These are phyloP conservation scores for Stigmatopora nigra DNA, from an alignment of 2,113 vertebrate species.

Conservation along the genomic window DNA sequence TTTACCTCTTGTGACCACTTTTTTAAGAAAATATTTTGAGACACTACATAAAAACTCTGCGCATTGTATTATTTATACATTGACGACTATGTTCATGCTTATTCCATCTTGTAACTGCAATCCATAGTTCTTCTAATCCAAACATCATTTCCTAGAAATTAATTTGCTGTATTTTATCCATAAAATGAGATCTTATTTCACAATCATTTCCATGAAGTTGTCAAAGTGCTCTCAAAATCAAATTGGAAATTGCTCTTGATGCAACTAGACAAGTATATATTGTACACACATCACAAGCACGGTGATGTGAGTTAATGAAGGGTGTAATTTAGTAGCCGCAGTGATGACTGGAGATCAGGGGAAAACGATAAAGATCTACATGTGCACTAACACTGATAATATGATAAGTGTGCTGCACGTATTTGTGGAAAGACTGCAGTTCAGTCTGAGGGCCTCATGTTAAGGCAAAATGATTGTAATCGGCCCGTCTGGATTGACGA, in stretches of 20 bases:
- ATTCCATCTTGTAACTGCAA: too few species aligned
- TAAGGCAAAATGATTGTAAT: constrained; percentile 17
- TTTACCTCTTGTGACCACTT: too few species aligned
- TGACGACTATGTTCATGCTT: too few species aligned
- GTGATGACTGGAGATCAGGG: constrained; percentile 60
- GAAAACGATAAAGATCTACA: constrained; percentile 64
- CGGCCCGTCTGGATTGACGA: neutral
- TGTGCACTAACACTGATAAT: constrained; percentile 62
- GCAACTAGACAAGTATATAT: neutral
- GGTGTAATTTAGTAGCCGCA: constrained; percentile 67
- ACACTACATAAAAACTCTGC: too few species aligned
- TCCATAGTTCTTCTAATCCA: too few species aligned
- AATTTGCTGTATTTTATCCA: too few species aligned
- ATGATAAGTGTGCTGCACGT: constrained; percentile 48
- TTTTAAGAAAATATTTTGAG: too few species aligned
- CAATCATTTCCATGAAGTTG: neutral
- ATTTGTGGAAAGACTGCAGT: constrained; percentile 15
- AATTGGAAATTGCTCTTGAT: constrained; percentile 1
- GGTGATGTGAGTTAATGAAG: constrained; percentile 66
- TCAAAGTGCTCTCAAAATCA: neutral
- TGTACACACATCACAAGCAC: constrained; percentile 6
- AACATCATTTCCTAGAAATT: too few species aligned
- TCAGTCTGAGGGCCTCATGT: neutral
- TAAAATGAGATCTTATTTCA: neutral
- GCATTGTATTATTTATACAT: too few species aligned